Conservation (phyloP, 2,888 invertebrate genomes). For the Lepas anatifera region DNA sequence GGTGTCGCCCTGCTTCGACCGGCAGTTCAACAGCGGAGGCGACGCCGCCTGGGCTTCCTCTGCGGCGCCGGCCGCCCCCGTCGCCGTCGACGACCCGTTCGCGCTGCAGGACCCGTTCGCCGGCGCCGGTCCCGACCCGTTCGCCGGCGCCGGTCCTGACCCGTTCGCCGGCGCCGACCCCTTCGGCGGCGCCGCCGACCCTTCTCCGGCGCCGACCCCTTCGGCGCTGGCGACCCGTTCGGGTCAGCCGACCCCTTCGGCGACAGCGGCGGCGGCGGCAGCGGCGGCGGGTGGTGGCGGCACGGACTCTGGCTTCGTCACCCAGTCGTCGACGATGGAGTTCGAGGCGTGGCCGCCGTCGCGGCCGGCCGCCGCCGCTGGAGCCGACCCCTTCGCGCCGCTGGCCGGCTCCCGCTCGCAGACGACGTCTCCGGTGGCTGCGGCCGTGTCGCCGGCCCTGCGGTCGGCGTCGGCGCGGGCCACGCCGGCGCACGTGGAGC, state of each 20-base stretch:
- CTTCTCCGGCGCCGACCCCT: background rate
- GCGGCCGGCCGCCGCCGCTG: background rate
- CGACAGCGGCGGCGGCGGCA: background rate
- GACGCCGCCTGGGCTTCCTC: background rate
- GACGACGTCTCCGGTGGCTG: background rate
- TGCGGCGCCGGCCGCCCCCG: background rate
- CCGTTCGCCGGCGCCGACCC: background rate
- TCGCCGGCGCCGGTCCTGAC: background rate
- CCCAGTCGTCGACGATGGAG: background rate
- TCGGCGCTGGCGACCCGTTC: background rate
- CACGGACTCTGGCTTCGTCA: background rate
- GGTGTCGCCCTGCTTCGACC: no score
- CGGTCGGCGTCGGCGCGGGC: background rate
- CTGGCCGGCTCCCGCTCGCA: background rate
- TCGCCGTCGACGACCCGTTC: slow-evolving; percentile 4
- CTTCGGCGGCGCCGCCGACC: background rate
- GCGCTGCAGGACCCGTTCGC: background rate
- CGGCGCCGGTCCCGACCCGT: background rate
- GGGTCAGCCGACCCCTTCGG: background rate
- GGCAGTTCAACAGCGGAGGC: background rate
- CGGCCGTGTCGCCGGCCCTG: background rate
- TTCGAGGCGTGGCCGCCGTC: no score
- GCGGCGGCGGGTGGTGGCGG: background rate
- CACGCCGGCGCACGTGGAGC: background rate
- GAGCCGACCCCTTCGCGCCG: background rate